Evolutionary conservation across 1,140 invertebrate genomes (phyloP).

Genomic region (Thalassaphorura encarpata): DNA sequence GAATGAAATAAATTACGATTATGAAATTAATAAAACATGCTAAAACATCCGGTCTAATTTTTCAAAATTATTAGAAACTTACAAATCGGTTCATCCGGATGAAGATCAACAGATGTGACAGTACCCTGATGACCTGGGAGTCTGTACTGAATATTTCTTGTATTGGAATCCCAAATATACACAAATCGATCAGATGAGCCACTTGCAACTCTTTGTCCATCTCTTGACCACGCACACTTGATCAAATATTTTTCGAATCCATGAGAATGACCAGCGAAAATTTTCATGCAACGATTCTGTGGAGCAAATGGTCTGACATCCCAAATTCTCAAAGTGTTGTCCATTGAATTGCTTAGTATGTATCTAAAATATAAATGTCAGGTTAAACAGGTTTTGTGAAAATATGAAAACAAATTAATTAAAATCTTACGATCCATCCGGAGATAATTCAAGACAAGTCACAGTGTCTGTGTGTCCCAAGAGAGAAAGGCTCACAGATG

Average conservation of each 20-base stretch:
- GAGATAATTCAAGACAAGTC: conserved; percentile 82
- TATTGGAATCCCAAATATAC: conserved; percentile 94
- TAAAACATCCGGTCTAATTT: neutral
- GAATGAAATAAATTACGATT: conserved; percentile 39
- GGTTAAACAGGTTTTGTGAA: no score
- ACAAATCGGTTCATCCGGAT: conserved; percentile 87
- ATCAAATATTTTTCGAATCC: conserved; percentile 48
- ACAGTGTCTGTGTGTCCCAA: conserved; percentile 88
- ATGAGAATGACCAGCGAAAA: conserved; percentile 24
- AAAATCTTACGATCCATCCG: conserved; percentile 68
- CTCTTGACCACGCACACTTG: conserved; percentile 74
- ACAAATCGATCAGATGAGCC: conserved; percentile 93
- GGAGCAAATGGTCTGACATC: conserved; percentile 69
- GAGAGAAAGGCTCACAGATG: conserved; percentile 72
- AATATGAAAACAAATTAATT: neutral
- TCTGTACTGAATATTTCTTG: conserved; percentile 85
- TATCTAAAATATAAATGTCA: neutral
- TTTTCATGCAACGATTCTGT: conserved; percentile 84
- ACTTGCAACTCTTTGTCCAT: conserved; percentile 73
- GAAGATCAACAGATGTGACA: conserved; percentile 94
- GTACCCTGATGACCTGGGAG: conserved; percentile 96
- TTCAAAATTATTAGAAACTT: conserved; percentile 33
- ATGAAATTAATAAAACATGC: neutral
- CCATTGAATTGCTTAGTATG: conserved; percentile 59
- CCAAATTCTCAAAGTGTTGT: conserved; percentile 71